Base-by-base conservation (phyloP, 2,888 invertebrate species). In the Sylvicola cinctus region DNA sequence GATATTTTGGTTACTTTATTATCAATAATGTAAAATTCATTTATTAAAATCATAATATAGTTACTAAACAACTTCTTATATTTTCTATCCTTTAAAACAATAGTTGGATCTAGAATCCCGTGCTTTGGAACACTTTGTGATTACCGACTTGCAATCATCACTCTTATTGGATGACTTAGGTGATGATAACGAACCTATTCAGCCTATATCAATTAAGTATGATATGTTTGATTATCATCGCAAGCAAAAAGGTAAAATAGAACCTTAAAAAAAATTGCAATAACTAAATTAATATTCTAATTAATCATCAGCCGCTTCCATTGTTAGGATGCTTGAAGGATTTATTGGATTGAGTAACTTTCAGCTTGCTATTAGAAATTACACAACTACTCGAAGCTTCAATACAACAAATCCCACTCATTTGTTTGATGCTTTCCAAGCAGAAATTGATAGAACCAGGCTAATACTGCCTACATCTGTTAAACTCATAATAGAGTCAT, bases 1-100 rank as follows among this genome's bases (percentile, higher is more conserved):
- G 63, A 44, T 74, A 68, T 53, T 72, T 74, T 38, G 70, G 80
- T 46, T 74, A 71, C 48, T 63, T 60, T 28, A 66, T 61, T 2
- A 65, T 68, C 3, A 62, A 65, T 23, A 42, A 46, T 38, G 51
- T 54, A n/a, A n/a, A n/a, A n/a, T n/a, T n/a, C n/a, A n/a, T n/a
- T n/a, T n/a, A n/a, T n/a, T n/a, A n/a, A n/a, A n/a, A 43, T 42
- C 34, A 35, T 30, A 5, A 26, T 27, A 4, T 36, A 3, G 23
- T 36, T 8, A 16, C 25, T 11, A 25, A 25, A 7, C 8, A 25
- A 25, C 11, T 25, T 25, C 25, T n/a, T n/a, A n/a, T 25, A 25
- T 25, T 25, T 25, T 25, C 7, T 25, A 25, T 8, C 15, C 10
- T 15, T 11, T 29, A 17, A 16, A 16, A 36, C 36, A 34, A 11